These are phyloP conservation scores for Eubucco bourcierii DNA, from an alignment of 2,113 vertebrate species.

Conservation along the genomic window DNA sequence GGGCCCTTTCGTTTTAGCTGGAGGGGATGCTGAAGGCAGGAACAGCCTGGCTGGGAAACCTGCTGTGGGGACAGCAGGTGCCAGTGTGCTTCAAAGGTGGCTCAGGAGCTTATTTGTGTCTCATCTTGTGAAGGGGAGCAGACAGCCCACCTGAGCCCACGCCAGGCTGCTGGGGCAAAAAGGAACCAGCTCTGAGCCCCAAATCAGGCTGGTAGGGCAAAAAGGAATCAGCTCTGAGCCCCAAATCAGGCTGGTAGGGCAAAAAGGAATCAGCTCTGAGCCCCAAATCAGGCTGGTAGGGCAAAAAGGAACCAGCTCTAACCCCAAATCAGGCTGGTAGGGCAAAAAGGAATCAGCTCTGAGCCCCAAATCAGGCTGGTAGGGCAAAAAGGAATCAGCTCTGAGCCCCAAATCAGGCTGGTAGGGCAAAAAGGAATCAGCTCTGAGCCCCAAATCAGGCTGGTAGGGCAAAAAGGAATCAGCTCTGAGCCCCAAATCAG, in stretches of 20 bases:
- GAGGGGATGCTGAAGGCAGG: neutral
- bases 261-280: neutral
- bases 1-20: neutral
- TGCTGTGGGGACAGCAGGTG: neutral
- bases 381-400: neutral
- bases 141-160: neutral
- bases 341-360: no score
- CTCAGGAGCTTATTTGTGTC: neutral
- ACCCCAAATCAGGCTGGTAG: neutral
- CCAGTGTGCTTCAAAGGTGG: neutral
- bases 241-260: no score
- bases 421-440: no score
- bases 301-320: neutral
- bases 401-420: no score
- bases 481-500: neutral
- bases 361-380: neutral
- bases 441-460: no score
- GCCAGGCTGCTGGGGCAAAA: neutral
- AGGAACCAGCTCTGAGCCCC: neutral
- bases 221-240: neutral
- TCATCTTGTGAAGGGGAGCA: neutral
- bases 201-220: neutral
- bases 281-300: rapidly evolving
- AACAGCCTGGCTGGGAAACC: neutral
- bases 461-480: no score